Conservation (phyloP, 2,888 invertebrate genomes). For the Chrysomela aeneicollis region DNA sequence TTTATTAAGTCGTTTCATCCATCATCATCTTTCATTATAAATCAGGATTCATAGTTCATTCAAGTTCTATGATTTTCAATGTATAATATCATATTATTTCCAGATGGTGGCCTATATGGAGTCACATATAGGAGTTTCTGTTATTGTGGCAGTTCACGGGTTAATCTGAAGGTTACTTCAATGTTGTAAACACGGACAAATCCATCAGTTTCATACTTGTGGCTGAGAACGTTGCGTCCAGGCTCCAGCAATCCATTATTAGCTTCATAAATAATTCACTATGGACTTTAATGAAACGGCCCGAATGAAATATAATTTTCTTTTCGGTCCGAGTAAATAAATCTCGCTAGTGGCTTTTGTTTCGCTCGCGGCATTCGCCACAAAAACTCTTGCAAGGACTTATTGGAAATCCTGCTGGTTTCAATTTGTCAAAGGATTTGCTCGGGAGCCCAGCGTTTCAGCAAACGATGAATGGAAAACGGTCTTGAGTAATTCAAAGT, state of each 20-base stretch:
- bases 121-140: no score
- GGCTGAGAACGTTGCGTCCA: background rate
- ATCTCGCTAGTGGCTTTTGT: background rate
- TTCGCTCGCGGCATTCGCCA: background rate
- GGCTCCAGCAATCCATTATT: background rate
- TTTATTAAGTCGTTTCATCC: no score
- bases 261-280: background rate
- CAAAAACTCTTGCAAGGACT: background rate
- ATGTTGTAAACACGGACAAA: no score
- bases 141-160: no score
- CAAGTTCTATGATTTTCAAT: no score
- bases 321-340: background rate
- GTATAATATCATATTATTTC: no score
- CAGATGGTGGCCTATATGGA: no score
- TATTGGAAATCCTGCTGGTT: background rate
- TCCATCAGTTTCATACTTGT: background rate
- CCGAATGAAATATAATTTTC: background rate
- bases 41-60: no score
- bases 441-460: background rate
- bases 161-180: no score
- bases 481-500: background rate
- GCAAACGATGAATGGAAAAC: constrained; percentile 2
- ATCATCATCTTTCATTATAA: no score
- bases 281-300: background rate
- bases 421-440: constrained; percentile 5